Evolutionary conservation across 1,140 invertebrate genomes (phyloP), one percentile per base, ranked within the genome.

Genomic region (Carposina sasakii): DNA sequence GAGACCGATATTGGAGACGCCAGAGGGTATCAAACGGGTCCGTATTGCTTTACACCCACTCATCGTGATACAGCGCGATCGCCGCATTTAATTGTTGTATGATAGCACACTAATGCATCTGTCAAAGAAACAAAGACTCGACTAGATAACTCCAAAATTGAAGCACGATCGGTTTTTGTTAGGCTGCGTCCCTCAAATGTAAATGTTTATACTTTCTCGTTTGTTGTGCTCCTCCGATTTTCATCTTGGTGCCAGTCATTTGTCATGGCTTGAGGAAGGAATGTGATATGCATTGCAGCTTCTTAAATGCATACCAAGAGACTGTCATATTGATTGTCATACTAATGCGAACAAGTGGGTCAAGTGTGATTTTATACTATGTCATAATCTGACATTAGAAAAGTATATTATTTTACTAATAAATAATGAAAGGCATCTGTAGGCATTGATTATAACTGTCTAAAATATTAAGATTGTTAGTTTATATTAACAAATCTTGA

Each of bases 81-180:
- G 69, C 69, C 71, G 68, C 74, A 68, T 79, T 82, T 82, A 82
- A 82, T 82, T 82, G 78, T 78, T 82, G 62, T 63, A 67, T 70
- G 78, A 79, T 79, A 79, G 49, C 65, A 65, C 67, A 63, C 76
- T 82, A 82, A 82, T 79, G 78, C 74, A 82, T 75, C 78, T 79
- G 78, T 79, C 78, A 82, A 71, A 71, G 55, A 71, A 82, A 79
- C 76, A 82, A 82, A 79, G 70, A 66, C 59, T 47, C 59, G 44
- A 24, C 57, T 56, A 76, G 76, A 77, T 79, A 79, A 77, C 63
- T 66, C 63, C 48, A 60, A 71, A 77, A 78, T 75, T 76, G 76
- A 73, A 60, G 63, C 67, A 64, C 70, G 70, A 59, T 61, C 50
- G 20, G 50, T 67, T 67, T 67, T 60, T 54, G 49, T 40, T 56